Conservation (phyloP, 2,113 vertebrate genomes). For the Pleuronectes platessa region DNA sequence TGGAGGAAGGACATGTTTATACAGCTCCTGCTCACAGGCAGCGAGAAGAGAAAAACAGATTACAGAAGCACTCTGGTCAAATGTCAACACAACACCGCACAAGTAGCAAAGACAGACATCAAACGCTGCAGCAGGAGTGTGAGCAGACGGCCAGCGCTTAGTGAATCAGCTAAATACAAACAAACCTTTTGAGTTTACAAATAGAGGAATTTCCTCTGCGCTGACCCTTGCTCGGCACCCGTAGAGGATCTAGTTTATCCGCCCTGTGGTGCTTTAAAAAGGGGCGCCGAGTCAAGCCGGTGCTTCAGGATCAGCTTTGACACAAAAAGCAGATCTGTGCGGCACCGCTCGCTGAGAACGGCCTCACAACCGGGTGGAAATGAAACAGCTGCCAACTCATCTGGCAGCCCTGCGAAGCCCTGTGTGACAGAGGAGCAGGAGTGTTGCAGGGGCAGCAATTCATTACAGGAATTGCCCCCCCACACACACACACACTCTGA, state of each 20-base stretch:
- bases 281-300: neutral
- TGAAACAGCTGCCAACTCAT: conserved; percentile 57
- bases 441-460: conserved; percentile 57
- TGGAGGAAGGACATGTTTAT: conserved; percentile 80
- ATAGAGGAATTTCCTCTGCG: conserved; percentile 68
- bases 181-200: conserved; percentile 72
- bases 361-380: conserved; percentile 18
- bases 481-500: neutral
- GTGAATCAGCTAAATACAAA: conserved; percentile 73
- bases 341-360: conserved; percentile 17
- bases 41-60: conserved; percentile 76
- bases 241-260: conserved; percentile 32
- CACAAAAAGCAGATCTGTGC: conserved; percentile 9
- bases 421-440: conserved; percentile 44
- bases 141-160: conserved; percentile 68
- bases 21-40: conserved; percentile 77
- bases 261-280: conserved; percentile 41
- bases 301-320: conserved; percentile 19
- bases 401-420: conserved; percentile 35
- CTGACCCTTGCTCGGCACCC: conserved; percentile 53
- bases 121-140: conserved; percentile 65
- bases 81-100: conserved; percentile 73
- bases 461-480: conserved; percentile 59
- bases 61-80: conserved; percentile 78
- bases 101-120: conserved; percentile 72